phyloP scores from a whole-genome alignment of 2,888 invertebrate genomes.

The Panzeria rudis region DNA sequence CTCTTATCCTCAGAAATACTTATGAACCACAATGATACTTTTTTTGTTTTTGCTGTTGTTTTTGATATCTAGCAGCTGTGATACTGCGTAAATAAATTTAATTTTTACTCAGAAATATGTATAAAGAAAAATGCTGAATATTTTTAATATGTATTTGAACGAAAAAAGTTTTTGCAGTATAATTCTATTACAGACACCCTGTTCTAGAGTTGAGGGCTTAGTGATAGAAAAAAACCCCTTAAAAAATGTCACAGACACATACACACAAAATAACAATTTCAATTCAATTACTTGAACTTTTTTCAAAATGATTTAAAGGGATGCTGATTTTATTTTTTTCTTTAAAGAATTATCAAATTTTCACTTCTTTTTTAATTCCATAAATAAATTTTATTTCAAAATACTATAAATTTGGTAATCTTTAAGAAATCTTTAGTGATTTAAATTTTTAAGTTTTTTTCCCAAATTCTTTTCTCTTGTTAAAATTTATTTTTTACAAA shows the following conservation, averaged over 20 bases:
- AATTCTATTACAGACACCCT: conserved; percentile 48
- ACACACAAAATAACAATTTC: conserved; percentile 33
- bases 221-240: conserved; percentile 4
- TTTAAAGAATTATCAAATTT: neutral
- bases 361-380: neutral
- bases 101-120: neutral
- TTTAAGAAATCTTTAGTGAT: conserved; percentile 4
- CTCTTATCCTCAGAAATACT: conserved; percentile 50
- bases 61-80: conserved; percentile 48
- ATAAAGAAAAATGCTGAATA: conserved; percentile 7
- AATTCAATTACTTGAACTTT: conserved; percentile 23
- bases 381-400: conserved; percentile 3
- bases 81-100: conserved; percentile 54
- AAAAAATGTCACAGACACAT: conserved; percentile 50
- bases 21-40: conserved; percentile 36
- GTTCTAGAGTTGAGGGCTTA: conserved; percentile 17
- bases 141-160: conserved; percentile 12
- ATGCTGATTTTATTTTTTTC: conserved; percentile 6
- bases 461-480: conserved; percentile 2
- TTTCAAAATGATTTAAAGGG: neutral
- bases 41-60: neutral
- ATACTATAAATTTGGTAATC: neutral
- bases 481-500: neutral
- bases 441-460: neutral
- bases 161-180: conserved; percentile 9